Percentiles rank a stretch among this genome's conserved stretches.
These are phyloP conservation scores for Wasmannia auropunctata DNA, from an alignment of 1,140 invertebrate genomes.

Conservation along the genomic window DNA sequence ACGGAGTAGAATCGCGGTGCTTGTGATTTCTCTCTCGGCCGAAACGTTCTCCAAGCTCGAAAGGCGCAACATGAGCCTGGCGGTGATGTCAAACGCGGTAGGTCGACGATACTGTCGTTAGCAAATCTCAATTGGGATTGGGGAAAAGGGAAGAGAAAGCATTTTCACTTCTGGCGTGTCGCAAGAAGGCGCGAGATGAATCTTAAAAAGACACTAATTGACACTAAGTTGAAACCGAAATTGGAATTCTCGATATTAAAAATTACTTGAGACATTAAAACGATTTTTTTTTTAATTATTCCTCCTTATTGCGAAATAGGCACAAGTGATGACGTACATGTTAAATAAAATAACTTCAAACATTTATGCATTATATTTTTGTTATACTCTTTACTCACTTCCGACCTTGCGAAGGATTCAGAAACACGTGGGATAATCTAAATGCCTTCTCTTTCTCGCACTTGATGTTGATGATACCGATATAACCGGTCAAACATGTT, in stretches of 20 bases:
- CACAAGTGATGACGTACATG: background rate
- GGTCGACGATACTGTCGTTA: conserved; percentile 11
- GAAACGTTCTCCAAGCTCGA: background rate
- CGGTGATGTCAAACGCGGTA: conserved; percentile 37
- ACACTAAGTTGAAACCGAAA: background rate
- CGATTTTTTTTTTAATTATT: background rate
- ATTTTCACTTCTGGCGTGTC: background rate
- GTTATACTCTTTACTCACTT: background rate
- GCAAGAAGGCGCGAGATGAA: background rate
- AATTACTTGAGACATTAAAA: background rate
- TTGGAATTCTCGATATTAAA: background rate
- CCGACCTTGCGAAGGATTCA: background rate
- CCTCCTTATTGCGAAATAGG: background rate
- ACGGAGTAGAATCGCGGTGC: background rate
- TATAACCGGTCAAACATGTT: conserved; percentile 58
- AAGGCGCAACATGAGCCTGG: background rate
- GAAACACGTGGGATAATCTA: background rate
- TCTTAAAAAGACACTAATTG: background rate
- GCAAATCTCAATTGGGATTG: background rate
- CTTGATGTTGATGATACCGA: background rate
- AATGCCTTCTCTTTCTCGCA: background rate
- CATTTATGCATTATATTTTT: background rate
- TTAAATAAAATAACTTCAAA: background rate
- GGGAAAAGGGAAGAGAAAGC: background rate
- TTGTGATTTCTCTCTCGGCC: conserved; percentile 5